Evolutionary conservation across 2,888 invertebrate genomes (phyloP).

Genomic region (Cheilosia vulpina): DNA sequence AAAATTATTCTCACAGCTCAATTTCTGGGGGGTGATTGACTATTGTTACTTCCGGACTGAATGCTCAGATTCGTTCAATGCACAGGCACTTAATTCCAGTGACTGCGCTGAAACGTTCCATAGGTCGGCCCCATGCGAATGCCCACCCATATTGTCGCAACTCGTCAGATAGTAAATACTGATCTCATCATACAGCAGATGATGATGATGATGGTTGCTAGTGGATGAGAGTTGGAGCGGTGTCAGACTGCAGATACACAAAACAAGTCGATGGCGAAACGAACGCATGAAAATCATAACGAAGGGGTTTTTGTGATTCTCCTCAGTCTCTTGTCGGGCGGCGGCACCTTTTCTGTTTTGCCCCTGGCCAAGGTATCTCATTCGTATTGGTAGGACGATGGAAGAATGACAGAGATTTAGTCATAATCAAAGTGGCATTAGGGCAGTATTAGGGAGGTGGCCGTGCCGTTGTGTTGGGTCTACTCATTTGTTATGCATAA

Average conservation of each 20-base stretch:
- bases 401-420: slow-evolving; percentile 49
- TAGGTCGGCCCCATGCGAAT: slow-evolving; percentile 32
- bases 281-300: slow-evolving; percentile 44
- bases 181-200: slow-evolving; percentile 24
- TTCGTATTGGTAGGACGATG: slow-evolving; percentile 27
- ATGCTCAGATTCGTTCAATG: slow-evolving; percentile 45
- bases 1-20: slow-evolving; percentile 56
- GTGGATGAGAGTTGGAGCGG: no score
- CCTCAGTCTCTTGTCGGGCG: background rate
- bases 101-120: slow-evolving; percentile 29
- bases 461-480: background rate
- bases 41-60: slow-evolving; percentile 63
- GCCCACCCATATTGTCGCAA: slow-evolving; percentile 2
- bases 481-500: slow-evolving; percentile 60
- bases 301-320: slow-evolving; percentile 45
- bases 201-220: slow-evolving; percentile 1
- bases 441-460: slow-evolving; percentile 43
- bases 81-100: slow-evolving; percentile 46
- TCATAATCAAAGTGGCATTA: slow-evolving; percentile 57
- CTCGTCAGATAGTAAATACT: slow-evolving; percentile 16
- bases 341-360: background rate
- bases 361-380: background rate
- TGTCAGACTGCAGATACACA: slow-evolving; percentile 3
- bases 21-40: slow-evolving; percentile 56
- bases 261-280: slow-evolving; percentile 31